These are phyloP conservation scores for Tinea pellionella DNA, from an alignment of 2,888 invertebrate genomes.

Conservation along the genomic window DNA sequence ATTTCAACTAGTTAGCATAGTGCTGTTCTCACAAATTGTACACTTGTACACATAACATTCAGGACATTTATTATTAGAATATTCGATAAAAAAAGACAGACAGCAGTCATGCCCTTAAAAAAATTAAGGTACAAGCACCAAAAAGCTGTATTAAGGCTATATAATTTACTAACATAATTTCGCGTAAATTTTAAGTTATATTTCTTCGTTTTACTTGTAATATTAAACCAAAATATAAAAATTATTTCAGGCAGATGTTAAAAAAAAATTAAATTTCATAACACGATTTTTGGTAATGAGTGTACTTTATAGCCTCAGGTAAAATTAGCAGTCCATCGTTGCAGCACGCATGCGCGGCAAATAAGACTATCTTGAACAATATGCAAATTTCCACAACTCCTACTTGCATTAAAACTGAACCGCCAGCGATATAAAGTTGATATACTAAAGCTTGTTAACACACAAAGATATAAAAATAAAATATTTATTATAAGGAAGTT, in stretches of 20 bases:
- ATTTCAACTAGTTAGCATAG: constrained; percentile 12
- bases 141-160: too few relatives aligned
- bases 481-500: too few relatives aligned
- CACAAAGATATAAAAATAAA: neutral
- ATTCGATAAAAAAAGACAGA: too few relatives aligned
- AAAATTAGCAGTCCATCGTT: constrained; percentile 32
- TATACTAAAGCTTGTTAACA: constrained; percentile 2
- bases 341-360: constrained; percentile 27
- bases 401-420: constrained; percentile 27
- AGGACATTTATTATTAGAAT: neutral
- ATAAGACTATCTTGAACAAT: constrained; percentile 35
- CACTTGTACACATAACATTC: neutral
- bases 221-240: too few relatives aligned
- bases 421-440: constrained; percentile 21
- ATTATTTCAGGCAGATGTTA: neutral
- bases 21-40: constrained; percentile 1
- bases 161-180: too few relatives aligned
- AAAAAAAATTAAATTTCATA: neutral
- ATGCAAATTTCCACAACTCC: constrained; percentile 32
- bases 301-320: constrained; percentile 5
- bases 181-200: too few relatives aligned
- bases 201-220: too few relatives aligned
- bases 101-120: too few relatives aligned
- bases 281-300: neutral
- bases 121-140: too few relatives aligned